A percentile compares a stretch with the other conserved stretches of the same genome.
Evolutionary conservation across 2,797 vertebrate genomes (phyloP).

Genomic region (Cyprinodon diabolis): DNA sequence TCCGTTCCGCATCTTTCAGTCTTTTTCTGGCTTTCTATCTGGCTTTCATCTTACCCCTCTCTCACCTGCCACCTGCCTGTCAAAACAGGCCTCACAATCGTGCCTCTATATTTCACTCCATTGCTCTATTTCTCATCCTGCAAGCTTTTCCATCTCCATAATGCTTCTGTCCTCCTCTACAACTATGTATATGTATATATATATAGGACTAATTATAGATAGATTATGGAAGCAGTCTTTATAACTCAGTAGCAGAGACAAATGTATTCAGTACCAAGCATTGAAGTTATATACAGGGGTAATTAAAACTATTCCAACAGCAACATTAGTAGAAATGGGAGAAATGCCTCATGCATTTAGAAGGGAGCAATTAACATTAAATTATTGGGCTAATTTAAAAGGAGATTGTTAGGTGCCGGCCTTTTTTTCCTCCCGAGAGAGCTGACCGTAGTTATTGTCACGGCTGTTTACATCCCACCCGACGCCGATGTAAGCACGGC

Average conservation of each 20-base stretch:
- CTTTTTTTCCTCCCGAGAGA: too few relatives aligned
- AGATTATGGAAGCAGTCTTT: too few relatives aligned
- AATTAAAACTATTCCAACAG: background rate
- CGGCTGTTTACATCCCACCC: too few relatives aligned
- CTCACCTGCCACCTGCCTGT: slow-evolving; percentile 70
- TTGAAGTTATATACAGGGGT: background rate
- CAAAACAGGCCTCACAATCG: slow-evolving; percentile 66
- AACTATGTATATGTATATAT: too few relatives aligned
- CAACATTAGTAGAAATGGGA: background rate
- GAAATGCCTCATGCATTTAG: too few relatives aligned
- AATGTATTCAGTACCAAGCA: background rate
- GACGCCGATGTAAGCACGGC: too few relatives aligned
- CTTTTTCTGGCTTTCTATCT: slow-evolving; percentile 37
- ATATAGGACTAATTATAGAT: too few relatives aligned
- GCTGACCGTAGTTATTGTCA: too few relatives aligned
- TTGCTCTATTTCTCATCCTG: slow-evolving; percentile 39
- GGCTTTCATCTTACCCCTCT: slow-evolving; percentile 70
- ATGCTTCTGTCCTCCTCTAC: slow-evolving; percentile 34
- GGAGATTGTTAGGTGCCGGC: too few relatives aligned
- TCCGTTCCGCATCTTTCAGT: slow-evolving; percentile 33
- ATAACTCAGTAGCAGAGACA: background rate
- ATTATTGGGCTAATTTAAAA: too few relatives aligned
- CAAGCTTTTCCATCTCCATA: slow-evolving; percentile 40
- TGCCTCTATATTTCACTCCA: slow-evolving; percentile 54
- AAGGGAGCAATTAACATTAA: too few relatives aligned